phyloP scores from a whole-genome alignment of 2,113 vertebrate species.

The Mungos mungo region DNA sequence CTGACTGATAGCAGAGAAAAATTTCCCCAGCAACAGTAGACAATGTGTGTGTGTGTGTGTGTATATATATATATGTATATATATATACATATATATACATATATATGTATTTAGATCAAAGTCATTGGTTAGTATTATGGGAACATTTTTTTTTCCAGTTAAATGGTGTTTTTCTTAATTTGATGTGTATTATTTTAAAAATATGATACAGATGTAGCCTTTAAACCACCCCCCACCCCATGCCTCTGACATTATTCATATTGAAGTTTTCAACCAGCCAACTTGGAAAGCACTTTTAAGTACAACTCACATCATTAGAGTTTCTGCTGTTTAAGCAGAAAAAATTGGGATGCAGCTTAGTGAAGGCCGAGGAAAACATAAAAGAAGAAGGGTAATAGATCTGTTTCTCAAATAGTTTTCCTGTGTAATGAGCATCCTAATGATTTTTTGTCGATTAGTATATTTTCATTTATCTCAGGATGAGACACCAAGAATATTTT shows the following conservation, averaged over 20 bases:
- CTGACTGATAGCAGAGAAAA: background rate
- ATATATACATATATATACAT: too few relatives aligned
- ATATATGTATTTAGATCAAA: background rate
- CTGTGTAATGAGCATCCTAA: constrained; percentile 40
- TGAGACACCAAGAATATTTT: background rate
- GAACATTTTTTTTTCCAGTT: constrained; percentile 10
- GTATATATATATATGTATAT: too few relatives aligned
- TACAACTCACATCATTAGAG: constrained; percentile 12
- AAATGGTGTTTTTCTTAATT: constrained; percentile 51
- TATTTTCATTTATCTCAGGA: constrained; percentile 29
- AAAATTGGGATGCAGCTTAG: constrained; percentile 30
- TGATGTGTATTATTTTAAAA: constrained; percentile 49
- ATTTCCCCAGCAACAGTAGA: background rate
- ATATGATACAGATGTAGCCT: background rate
- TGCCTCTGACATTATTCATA: constrained; percentile 54
- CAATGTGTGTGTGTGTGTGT: background rate
- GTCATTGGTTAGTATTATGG: constrained; percentile 9
- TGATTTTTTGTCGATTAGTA: constrained; percentile 52
- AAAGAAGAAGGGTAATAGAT: constrained; percentile 2
- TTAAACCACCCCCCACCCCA: background rate
- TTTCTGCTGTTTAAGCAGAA: constrained; percentile 72
- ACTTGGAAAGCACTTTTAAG: constrained; percentile 38
- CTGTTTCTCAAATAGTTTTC: constrained; percentile 45
- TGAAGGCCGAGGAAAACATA: background rate
- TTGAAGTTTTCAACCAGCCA: constrained; percentile 47